Evolutionary conservation across 2,797 vertebrate species (phyloP), one percentile per base, ranked within the genome.

Genomic region (Neostethus bicornis): DNA sequence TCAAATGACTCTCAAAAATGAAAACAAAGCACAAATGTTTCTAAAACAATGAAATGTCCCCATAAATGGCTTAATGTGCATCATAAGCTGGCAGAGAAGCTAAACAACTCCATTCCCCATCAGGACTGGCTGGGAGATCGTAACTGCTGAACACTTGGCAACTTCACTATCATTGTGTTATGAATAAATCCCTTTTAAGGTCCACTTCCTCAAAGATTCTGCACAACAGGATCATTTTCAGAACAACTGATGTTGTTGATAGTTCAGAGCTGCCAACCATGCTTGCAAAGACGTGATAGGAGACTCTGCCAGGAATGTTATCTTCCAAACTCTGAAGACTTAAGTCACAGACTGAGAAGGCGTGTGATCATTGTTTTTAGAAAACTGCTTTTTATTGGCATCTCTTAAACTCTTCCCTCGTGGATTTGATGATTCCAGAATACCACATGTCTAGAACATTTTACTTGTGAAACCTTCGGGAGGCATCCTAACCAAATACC

Each of bases 281-380:
- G 69, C 71, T 70, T 58, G 50, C 56, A 63, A 66, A 72, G 63
- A 49, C 46, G 63, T 73, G 74, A 73, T 46, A 55, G 68, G 68
- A 70, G 29, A 28, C 54, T 59, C 57, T 62, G 71, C 80, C 85
- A 76, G 48, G 60, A 48, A 68, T 51, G 28, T 11, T 63, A 65
- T 62, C 66, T 12, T 75, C 65, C 69, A 70, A 48, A 77, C 70
- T 79, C 29, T 44, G 29, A 29, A 50, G 66, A 61, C 58, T 75
- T 67, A 65, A 79, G 76, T 80, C 71, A 17, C 12, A 25, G 59
- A 51, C 56, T 65, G 66, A 61, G 75, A 72, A 75, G 70, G 49
- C 73, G 68, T 79, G 78, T 59, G 61, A 78, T 84, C 71, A 75
- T 77, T 81, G 76, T 75, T 80, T 81, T 70, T 80, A 71, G 66